Base-by-base conservation (phyloP, 2,888 invertebrate species). In the Hirtodrosophila confusa region DNA sequence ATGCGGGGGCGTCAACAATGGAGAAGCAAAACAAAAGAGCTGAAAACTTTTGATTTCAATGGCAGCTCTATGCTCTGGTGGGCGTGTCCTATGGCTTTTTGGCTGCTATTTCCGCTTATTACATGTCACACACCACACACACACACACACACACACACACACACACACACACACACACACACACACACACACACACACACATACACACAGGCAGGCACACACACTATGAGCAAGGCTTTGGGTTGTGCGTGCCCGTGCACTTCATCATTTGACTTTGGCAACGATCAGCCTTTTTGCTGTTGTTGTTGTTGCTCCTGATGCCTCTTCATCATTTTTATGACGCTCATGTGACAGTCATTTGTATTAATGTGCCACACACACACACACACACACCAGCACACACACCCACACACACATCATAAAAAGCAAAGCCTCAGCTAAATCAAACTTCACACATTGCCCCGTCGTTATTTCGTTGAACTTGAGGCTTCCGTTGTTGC, bases 341-440 rank as follows among this genome's bases (percentile, higher is more conserved):
- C 85, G 78, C 85, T 80, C 80, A 80, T 80, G 80, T 85, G 85
- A 85, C 80, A 85, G 85, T 85, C 80, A 85, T 85, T 80, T 85
- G 80, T 85, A 80, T 85, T 78, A 80, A 85, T 80, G 82, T 80
- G 69, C 72, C 61, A 60, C 65, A 65, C 76, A 69, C 67, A 66
- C 54, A 55, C 40, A 45, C 61, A 57, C 63, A 53, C 61, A 58
- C 29, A 50, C 49, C 47, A 33, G 24, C 56, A 24, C 51, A 36
- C 41, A 54, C 55, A 53, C 55, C 51, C 68, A 57, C 62, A 49
- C 36, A 36, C 45, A 47, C 17, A 17, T 36, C 61, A 73, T 60
- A 73, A 58, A 73, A 50, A 56, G 49, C 51, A 68, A 60, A 67
- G 44, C 57, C 64, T 35, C 40, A 56, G 55, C 77, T 71, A 77